phyloP scores from a whole-genome alignment of 2,888 invertebrate species.

The Amphipyra tragopoginis region DNA sequence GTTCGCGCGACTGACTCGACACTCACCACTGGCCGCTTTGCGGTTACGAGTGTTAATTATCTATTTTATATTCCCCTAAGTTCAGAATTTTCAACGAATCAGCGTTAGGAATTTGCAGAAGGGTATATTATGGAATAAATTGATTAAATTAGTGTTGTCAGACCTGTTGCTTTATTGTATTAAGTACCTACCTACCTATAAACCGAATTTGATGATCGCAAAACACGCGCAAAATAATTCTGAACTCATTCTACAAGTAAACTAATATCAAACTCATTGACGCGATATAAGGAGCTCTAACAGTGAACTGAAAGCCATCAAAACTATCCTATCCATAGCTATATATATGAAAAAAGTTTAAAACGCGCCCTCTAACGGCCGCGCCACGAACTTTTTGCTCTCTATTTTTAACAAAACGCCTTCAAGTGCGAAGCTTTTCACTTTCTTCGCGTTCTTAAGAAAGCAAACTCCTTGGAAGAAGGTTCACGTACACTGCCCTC shows the following conservation, averaged over 20 bases:
- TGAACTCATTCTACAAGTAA: neutral
- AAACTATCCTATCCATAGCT: constrained; percentile 28
- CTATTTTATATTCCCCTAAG: constrained; percentile 58
- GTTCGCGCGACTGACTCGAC: constrained; percentile 61
- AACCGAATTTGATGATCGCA: no score
- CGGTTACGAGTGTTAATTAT: constrained; percentile 58
- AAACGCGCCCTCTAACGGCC: constrained; percentile 80
- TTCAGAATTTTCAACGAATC: constrained; percentile 45
- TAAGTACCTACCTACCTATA: neutral
- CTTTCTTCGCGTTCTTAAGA: constrained; percentile 88
- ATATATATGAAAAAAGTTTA: constrained; percentile 51
- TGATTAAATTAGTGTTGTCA: constrained; percentile 15
- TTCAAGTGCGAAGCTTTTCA: constrained; percentile 86
- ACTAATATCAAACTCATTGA: constrained; percentile 1
- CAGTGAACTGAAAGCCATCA: constrained; percentile 24
- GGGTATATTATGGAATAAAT: constrained; percentile 27
- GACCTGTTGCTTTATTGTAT: constrained; percentile 5
- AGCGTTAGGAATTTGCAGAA: constrained; percentile 35
- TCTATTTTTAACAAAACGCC: constrained; percentile 85
- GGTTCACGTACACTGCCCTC: constrained; percentile 74
- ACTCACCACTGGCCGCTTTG: constrained; percentile 58
- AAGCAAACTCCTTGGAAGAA: constrained; percentile 84
- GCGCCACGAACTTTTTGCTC: constrained; percentile 70
- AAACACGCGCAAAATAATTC: neutral
- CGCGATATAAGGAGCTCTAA: constrained; percentile 1